phyloP scores from a whole-genome alignment of 1,140 invertebrate species.

The Ptiloglossa arizonensis region DNA sequence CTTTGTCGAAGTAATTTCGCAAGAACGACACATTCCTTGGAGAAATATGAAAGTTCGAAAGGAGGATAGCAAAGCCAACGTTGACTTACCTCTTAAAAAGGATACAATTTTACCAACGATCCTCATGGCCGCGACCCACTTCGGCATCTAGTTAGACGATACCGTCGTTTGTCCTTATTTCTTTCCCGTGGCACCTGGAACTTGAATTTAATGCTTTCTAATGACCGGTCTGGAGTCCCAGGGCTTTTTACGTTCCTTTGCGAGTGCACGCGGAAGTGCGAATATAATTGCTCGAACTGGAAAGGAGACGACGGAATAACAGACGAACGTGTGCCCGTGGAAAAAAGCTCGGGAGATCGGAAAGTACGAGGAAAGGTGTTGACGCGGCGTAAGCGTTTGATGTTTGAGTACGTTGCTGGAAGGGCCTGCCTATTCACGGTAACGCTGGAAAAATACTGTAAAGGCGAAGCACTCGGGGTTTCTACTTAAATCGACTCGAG shows the following conservation, averaged over 20 bases:
- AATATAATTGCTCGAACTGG: slow-evolving; percentile 52
- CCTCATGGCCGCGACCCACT: neutral
- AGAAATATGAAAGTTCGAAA: neutral
- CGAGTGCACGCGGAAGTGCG: neutral
- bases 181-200: neutral
- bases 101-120: slow-evolving; percentile 17
- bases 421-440: slow-evolving; percentile 36
- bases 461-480: slow-evolving; percentile 33
- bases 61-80: neutral
- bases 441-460: slow-evolving; percentile 32
- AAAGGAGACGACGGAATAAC: slow-evolving; percentile 49
- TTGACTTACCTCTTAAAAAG: slow-evolving; percentile 22
- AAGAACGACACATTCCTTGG: neutral
- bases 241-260: slow-evolving; percentile 12
- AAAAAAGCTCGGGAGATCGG: slow-evolving; percentile 21
- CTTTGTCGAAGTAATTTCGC: slow-evolving; percentile 3
- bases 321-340: slow-evolving; percentile 1
- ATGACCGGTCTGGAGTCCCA: no score
- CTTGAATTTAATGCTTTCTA: no score
- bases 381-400: slow-evolving; percentile 36
- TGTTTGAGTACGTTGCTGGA: slow-evolving; percentile 37
- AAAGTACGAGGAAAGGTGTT: neutral
- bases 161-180: neutral
- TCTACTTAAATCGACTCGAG: slow-evolving; percentile 13
- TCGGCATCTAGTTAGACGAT: slow-evolving; percentile 31